A percentile compares a stretch with the other conserved stretches of the same genome.
phyloP scores from a whole-genome alignment of 2,113 vertebrate genomes.

The Phalacrocorax carbo region DNA sequence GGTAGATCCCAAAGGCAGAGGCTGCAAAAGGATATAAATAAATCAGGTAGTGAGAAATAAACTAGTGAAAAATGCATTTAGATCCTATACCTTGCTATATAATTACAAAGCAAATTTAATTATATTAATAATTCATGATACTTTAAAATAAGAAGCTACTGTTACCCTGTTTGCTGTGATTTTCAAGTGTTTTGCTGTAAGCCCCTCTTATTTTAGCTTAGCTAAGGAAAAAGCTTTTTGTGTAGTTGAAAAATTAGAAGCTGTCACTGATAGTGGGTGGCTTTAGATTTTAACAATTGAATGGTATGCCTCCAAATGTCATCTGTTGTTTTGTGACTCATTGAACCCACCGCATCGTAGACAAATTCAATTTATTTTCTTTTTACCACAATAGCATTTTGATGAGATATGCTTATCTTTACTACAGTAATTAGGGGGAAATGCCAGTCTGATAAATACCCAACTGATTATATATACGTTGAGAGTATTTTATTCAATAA shows the following conservation, averaged over 20 bases:
- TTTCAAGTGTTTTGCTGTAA: not conserved
- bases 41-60: not conserved
- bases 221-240: not conserved
- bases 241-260: not conserved
- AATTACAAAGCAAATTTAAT: not conserved
- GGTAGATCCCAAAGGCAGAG: not conserved
- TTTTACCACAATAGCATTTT: not conserved
- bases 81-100: not conserved
- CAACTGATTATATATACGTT: not conserved
- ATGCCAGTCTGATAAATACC: not conserved
- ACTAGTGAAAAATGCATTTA: not conserved
- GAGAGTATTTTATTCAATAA: not conserved
- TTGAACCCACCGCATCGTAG: accelerated
- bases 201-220: not conserved
- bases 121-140: not conserved
- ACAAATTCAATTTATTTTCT: not conserved
- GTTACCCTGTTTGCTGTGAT: not conserved
- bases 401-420: not conserved
- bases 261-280: not conserved
- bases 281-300: not conserved
- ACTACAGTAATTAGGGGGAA: not conserved
- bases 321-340: not conserved
- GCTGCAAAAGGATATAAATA: not conserved
- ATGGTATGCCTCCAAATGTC: not conserved
- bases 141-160: not conserved